Evolutionary conservation across 2,888 invertebrate species (phyloP).

Genomic region (Acleris cristana): DNA sequence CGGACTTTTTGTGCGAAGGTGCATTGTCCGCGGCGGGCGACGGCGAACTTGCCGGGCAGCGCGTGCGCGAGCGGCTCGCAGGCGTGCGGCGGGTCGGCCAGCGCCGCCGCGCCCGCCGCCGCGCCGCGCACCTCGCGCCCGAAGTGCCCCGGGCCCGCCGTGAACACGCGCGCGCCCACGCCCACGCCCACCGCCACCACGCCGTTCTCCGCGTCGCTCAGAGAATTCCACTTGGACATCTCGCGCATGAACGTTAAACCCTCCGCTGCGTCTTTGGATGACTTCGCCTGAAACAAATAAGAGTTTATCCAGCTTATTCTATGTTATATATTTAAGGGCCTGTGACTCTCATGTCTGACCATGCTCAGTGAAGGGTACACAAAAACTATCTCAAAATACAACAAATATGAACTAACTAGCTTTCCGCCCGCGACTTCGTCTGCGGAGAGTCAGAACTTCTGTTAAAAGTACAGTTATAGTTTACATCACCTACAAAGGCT

Average conservation of each 20-base stretch:
- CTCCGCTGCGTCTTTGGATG: conserved; percentile 94
- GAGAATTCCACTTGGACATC: conserved; percentile 95
- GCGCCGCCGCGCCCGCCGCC: conserved; percentile 86
- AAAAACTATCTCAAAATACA: no score
- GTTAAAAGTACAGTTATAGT: no score
- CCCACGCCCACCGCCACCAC: conserved; percentile 66
- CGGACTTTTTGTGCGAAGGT: conserved; percentile 98
- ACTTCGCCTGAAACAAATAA: conserved; percentile 87
- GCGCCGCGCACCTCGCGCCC: conserved; percentile 89
- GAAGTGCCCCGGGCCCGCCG: conserved; percentile 96
- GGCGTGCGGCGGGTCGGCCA: conserved; percentile 88
- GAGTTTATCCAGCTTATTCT: background rate
- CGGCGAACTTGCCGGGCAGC: conserved; percentile 89
- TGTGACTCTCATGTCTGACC: no score
- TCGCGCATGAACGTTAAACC: conserved; percentile 98
- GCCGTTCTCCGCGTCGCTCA: conserved; percentile 84
- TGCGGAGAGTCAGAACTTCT: no score
- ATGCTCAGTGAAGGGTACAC: no score
- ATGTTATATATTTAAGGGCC: background rate
- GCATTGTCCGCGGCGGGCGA: conserved; percentile 96
- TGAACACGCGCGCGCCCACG: conserved; percentile 56
- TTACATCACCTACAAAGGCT: no score
- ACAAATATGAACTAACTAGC: no score
- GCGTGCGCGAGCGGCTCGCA: conserved; percentile 83
- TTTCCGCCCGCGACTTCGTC: no score